Evolutionary conservation across 2,888 invertebrate genomes (phyloP).

Genomic region (Lapara coniferarum): DNA sequence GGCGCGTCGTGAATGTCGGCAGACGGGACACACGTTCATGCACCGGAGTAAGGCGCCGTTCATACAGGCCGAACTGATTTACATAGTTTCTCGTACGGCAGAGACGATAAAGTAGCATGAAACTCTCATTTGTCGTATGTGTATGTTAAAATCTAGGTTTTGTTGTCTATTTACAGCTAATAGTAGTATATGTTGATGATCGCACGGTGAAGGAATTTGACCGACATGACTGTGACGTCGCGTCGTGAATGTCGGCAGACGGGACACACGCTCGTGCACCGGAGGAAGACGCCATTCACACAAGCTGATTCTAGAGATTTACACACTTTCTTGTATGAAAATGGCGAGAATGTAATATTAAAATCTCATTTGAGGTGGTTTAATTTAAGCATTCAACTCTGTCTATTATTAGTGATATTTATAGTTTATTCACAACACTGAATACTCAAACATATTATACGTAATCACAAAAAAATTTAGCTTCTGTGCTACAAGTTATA

Average conservation of each 20-base stretch:
- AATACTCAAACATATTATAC: no score
- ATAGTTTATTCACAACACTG: no score
- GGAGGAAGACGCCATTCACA: not conserved
- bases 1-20: slow-evolving; percentile 41
- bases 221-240: slow-evolving; percentile 39
- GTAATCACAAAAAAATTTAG: no score
- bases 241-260: slow-evolving; percentile 41
- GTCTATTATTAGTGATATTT: no score
- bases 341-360: no score
- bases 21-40: slow-evolving; percentile 37
- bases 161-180: not conserved
- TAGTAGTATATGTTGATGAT: not conserved
- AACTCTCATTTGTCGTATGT: no score
- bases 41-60: not conserved
- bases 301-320: not conserved
- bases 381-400: no score
- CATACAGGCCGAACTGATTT: not conserved
- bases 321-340: no score
- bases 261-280: slow-evolving; percentile 33
- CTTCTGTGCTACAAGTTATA: no score
- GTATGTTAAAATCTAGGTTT: not conserved
- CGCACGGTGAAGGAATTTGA: slow-evolving; percentile 39
- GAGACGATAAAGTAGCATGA: no score
- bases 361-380: no score
- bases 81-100: no score